phyloP scores from a whole-genome alignment of 2,888 invertebrate species.

The Perithous albicinctus region DNA sequence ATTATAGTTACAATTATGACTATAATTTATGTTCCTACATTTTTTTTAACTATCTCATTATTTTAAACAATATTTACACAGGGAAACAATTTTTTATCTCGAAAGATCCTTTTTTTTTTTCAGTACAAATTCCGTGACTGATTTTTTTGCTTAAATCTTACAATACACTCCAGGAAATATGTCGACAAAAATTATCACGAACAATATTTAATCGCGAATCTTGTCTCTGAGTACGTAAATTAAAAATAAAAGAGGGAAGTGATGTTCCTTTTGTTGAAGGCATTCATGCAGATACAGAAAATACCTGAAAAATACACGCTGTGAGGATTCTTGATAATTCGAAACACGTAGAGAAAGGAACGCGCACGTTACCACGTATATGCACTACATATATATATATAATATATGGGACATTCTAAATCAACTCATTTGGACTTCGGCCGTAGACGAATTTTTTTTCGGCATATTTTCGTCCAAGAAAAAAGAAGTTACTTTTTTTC shows the following conservation, averaged over 20 bases:
- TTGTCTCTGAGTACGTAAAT: background rate
- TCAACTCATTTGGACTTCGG: background rate
- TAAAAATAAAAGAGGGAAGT: slow-evolving; percentile 23
- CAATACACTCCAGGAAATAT: background rate
- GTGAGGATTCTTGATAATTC: slow-evolving; percentile 39
- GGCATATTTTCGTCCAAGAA: too few species aligned
- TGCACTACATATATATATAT: background rate
- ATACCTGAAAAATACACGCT: slow-evolving; percentile 27
- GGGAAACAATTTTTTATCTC: too few species aligned
- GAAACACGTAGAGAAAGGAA: slow-evolving; percentile 51
- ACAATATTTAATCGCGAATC: background rate
- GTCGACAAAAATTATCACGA: background rate
- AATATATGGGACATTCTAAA: background rate
- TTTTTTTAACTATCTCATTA: too few species aligned
- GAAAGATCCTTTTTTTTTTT: too few species aligned
- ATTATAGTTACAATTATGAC: background rate
- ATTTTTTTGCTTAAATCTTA: background rate
- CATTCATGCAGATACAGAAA: slow-evolving; percentile 34
- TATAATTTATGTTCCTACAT: background rate
- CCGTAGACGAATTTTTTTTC: too few species aligned
- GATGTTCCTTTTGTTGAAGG: slow-evolving; percentile 9
- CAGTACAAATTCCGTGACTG: background rate
- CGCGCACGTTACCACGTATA: background rate
- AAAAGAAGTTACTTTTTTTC: too few species aligned
- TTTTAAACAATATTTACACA: too few species aligned